Conservation (phyloP, 2,113 vertebrate genomes). For the Psittacus erithacus region DNA sequence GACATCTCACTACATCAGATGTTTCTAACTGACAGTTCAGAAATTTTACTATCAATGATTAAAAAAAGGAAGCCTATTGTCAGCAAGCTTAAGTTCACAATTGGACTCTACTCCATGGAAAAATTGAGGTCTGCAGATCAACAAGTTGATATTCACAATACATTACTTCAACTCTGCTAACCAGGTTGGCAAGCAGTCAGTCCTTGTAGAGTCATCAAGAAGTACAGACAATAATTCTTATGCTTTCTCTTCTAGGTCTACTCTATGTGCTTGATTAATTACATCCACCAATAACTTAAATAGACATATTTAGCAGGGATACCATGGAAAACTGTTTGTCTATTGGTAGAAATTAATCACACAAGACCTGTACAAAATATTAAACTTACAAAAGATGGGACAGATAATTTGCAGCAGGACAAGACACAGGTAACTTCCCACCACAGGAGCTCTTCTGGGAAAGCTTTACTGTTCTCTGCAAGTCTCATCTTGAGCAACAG, state of each 20-base stretch:
- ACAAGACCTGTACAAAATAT: not conserved
- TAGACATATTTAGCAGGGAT: not conserved
- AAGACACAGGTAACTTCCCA: not conserved
- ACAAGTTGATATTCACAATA: not conserved
- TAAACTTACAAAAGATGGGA: not conserved
- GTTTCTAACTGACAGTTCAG: not conserved
- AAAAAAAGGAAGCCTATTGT: not conserved
- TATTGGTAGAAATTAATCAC: not conserved
- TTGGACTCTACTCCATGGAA: not conserved
- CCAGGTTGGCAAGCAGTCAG: not conserved
- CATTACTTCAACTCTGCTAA: constrained; percentile 5
- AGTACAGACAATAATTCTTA: not conserved
- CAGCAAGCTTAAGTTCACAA: not conserved
- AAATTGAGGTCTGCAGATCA: not conserved
- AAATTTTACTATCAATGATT: not conserved
- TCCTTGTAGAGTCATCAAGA: not conserved
- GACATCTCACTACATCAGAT: not conserved
- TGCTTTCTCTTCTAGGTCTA: not conserved
- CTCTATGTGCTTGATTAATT: not conserved
- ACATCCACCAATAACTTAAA: not conserved
- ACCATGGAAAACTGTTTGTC: not conserved
- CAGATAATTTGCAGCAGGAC: not conserved
- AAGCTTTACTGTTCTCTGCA: not conserved
- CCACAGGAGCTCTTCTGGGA: not conserved
- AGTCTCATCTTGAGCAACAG: not conserved